Evolutionary conservation across 2,113 vertebrate genomes (phyloP).

Genomic region (Zootoca vivipara): DNA sequence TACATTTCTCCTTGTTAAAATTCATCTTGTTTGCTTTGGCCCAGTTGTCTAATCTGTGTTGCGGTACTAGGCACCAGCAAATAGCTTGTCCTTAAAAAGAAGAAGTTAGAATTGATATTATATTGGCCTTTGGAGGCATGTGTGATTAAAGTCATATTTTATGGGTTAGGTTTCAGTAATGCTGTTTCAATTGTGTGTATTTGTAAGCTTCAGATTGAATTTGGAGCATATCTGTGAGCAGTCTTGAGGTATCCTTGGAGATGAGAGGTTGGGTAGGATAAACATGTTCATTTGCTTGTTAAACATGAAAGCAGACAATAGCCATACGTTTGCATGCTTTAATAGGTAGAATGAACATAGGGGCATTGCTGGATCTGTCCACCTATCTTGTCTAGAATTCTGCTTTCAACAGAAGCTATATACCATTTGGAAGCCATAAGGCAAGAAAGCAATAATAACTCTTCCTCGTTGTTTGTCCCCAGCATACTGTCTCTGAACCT

Average conservation of each 20-base stretch:
- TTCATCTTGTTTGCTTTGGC: too few relatives aligned
- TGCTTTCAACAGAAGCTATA: not conserved
- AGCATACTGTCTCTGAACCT: not conserved
- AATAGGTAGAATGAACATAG: not conserved
- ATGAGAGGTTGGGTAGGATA: not conserved
- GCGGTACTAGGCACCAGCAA: not conserved
- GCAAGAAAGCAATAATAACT: not conserved
- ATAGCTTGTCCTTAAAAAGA: not conserved
- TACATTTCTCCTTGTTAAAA: too few relatives aligned
- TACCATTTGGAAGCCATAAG: not conserved
- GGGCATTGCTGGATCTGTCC: not conserved
- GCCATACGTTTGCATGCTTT: not conserved
- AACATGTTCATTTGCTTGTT: not conserved
- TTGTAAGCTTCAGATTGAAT: not conserved
- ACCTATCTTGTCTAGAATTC: not conserved
- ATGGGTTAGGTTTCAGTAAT: not conserved
- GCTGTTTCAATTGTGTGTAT: not conserved
- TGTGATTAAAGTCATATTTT: not conserved
- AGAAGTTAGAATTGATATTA: not conserved
- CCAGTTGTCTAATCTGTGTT: too few relatives aligned
- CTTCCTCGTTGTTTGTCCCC: too few relatives aligned
- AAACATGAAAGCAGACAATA: not conserved
- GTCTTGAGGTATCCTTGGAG: not conserved
- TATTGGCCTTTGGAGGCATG: not conserved
- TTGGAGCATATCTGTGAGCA: not conserved